A percentile compares a stretch with the other conserved stretches of the same genome.
These are phyloP conservation scores for Botia almorhae DNA, from an alignment of 2,797 vertebrate genomes.

Conservation along the genomic window DNA sequence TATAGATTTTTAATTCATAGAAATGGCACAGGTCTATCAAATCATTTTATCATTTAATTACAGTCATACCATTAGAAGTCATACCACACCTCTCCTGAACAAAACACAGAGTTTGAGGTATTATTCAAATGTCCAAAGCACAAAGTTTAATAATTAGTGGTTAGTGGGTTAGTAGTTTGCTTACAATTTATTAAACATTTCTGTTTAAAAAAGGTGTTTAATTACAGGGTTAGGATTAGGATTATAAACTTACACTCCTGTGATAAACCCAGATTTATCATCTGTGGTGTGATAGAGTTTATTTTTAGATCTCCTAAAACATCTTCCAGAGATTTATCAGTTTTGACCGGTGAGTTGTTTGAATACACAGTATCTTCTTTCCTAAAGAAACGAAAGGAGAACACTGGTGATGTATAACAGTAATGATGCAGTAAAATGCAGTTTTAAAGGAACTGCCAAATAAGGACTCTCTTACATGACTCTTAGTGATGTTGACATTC, in stretches of 20 bases:
- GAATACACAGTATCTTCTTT: constrained; percentile 73
- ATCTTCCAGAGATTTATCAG: constrained; percentile 85
- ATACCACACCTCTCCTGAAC: too few species aligned
- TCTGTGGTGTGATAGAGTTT: constrained; percentile 79
- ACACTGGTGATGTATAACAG: neutral
- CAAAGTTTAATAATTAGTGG: too few species aligned
- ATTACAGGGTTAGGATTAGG: neutral
- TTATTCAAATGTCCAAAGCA: too few species aligned
- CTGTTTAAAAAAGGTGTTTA: neutral
- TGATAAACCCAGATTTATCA: constrained; percentile 84
- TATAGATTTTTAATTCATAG: neutral
- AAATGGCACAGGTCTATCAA: neutral
- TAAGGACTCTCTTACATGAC: neutral
- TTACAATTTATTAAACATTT: too few species aligned
- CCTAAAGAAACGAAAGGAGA: constrained; percentile 69
- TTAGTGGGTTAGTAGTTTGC: too few species aligned
- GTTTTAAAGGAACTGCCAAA: neutral
- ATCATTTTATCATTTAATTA: too few species aligned
- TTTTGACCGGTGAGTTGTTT: constrained; percentile 77
- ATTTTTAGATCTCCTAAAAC: constrained; percentile 89
- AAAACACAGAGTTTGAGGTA: too few species aligned
- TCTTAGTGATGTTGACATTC: neutral
- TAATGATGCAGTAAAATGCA: neutral
- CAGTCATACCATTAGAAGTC: too few species aligned
- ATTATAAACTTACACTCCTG: constrained; percentile 78